These are phyloP conservation scores for Lucilia sericata DNA, from an alignment of 1,140 invertebrate genomes.

Conservation along the genomic window DNA sequence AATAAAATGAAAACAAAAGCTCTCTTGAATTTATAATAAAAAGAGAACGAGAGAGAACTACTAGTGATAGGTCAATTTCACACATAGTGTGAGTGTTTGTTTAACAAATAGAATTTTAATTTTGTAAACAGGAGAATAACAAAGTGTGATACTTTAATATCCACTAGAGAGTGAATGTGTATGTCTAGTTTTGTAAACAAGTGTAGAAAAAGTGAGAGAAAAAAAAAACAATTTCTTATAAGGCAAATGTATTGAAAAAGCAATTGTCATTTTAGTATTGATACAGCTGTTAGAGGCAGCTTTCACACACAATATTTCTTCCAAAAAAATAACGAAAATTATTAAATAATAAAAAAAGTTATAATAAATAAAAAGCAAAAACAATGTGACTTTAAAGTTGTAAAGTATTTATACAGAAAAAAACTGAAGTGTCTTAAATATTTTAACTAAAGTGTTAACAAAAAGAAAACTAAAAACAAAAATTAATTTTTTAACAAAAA, in stretches of 20 bases:
- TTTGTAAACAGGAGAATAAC: too few species aligned
- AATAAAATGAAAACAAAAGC: not conserved
- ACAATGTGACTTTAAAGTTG: slow-evolving; percentile 11
- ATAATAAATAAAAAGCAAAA: not conserved
- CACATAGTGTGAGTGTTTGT: too few species aligned
- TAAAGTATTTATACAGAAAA: not conserved
- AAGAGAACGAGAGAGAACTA: too few species aligned
- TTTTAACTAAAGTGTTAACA: not conserved
- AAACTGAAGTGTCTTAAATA: not conserved
- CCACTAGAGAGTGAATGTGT: too few species aligned
- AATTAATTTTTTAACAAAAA: slow-evolving; percentile 35
- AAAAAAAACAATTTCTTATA: too few species aligned
- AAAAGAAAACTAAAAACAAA: slow-evolving; percentile 36
- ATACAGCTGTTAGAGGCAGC: not conserved
- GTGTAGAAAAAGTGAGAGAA: too few species aligned
- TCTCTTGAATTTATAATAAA: not conserved
- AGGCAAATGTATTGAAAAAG: not conserved
- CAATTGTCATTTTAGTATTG: not conserved
- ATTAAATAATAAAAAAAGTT: not conserved
- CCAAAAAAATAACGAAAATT: not conserved
- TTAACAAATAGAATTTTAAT: too few species aligned
- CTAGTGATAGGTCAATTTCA: too few species aligned
- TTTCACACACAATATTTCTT: not conserved
- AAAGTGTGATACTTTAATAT: too few species aligned
- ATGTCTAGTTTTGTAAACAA: too few species aligned